Percentiles rank a stretch among this genome's conserved stretches.
Conservation (phyloP, 2,113 vertebrate genomes). For the Saimiri boliviensis region DNA sequence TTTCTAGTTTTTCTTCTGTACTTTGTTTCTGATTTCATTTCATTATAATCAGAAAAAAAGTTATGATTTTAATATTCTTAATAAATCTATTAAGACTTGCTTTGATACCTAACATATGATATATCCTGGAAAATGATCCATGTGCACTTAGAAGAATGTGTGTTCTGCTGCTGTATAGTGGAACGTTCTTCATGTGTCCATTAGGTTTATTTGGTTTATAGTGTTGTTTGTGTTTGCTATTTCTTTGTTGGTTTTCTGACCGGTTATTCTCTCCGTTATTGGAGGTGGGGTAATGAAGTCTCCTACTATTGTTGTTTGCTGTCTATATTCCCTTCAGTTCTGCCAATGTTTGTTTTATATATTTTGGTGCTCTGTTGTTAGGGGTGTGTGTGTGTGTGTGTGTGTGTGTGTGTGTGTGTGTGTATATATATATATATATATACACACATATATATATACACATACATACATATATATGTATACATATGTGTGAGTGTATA, state of each 20-base stretch:
- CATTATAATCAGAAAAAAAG: neutral
- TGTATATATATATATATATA: no score
- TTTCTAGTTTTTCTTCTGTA: neutral
- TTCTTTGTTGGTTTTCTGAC: neutral
- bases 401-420: no score
- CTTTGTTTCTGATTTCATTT: neutral
- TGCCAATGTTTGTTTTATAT: neutral
- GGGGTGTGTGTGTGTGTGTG: no score
- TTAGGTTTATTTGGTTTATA: neutral
- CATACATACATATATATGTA: no score
- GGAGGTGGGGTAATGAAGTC: neutral
- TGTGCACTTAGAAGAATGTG: neutral
- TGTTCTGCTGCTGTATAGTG: neutral
- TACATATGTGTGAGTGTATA: no score
- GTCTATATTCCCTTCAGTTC: neutral
- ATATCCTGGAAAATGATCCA: neutral
- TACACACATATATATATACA: neutral
- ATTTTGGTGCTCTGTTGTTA: neutral
- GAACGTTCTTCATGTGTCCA: neutral
- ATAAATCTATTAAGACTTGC: neutral
- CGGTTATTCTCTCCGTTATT: neutral
- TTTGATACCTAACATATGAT: neutral
- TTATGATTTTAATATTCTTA: neutral
- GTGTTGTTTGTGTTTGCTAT: neutral
- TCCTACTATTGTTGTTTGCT: neutral